Base-by-base conservation (phyloP, 1,140 invertebrate genomes). In the Vanessa atalanta region DNA sequence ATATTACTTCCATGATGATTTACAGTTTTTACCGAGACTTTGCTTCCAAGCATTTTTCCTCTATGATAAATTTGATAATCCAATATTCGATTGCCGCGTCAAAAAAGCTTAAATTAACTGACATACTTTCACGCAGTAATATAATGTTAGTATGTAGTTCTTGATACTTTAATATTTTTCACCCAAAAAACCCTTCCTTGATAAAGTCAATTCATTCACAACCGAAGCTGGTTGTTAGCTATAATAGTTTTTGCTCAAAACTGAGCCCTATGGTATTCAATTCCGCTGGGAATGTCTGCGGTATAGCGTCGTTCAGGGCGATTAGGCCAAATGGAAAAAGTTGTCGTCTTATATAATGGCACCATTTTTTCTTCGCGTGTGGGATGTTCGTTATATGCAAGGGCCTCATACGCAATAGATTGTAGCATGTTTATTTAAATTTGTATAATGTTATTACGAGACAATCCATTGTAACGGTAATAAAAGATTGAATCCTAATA, bases 241-340 rank as follows among this genome's bases (percentile, higher is more conserved):
- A 61, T 26, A 60, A 47, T 70, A 70, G 67, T 70, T 61, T 57
- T 57, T 48, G 16, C 53, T 47, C 13, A 37, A 70, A 48, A 60
- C 14, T 12, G 65, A 37, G 50, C 50, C 26, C 51, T 9, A 47
- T 50, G 16, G 66, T 81, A 65, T 80, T 76, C 74, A 79, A 77
- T 80, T 80, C 79, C 78, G 55, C 51, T 26, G 76, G 77, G 80
- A 79, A 61, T 79, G 64, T 79, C 78, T 80, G 76, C 76, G 74
- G 79, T 75, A 77, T 76, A 61, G 72, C 77, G 71, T 82, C 78
- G 79, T 79, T 80, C 74, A 68, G 60, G 71, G 76, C 79, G 76
- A 82, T 85, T 81, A 84, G 81, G 74, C 72, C 69, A 81, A 83
- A 85, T 84, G 84, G 82, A 84, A 84, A 85, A 85, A 85, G 78